Base-by-base conservation (phyloP, 1,140 invertebrate species). In the Danaus melanippus region DNA sequence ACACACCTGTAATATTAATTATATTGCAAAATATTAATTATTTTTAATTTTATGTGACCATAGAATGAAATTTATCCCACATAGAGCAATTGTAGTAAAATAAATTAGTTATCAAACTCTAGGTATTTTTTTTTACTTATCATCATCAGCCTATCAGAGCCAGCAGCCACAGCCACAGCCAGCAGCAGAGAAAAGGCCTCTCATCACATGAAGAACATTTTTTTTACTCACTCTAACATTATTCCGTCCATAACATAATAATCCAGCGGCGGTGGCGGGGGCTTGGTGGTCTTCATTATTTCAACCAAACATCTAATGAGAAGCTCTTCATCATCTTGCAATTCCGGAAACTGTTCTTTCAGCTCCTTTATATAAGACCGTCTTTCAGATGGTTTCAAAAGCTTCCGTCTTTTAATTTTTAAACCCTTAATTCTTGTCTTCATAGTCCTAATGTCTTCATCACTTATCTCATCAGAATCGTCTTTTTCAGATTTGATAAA, bases 291-390 rank as follows among this genome's bases (percentile, higher is more conserved):
- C 46, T 66, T 69, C 82, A 84, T 85, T 6, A 85, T 72, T 41
- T 72, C 67, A 9, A 67, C 66, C 1, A 84, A 50, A 11, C 68
- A 65, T 12, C 66, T 64, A 8, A 81, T 55, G 1, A 84, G 54
- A 7, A 68, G 48, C 10, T 77, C 65, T 9, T 60, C 51, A 60
- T 79, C 62, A 1, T 65, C 50, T 41, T 41, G 56, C 46, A 83
- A 56, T 12, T 82, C 74, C 2, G 72, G 73, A 47, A 76, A 77
- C 10, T 71, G 32, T 9, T 78, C 53, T 17, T 62, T 64, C 6
- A 84, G 51, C 41, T 76, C 69, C 46, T 77, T 65, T 1, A 85
- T 66, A 71, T 73, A 78, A n/a, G 77, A 83, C 12, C 60, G 60
- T 44, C 56, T 60, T 41, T 74, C 55, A 17, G 48, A 56, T 9